Base-by-base conservation (phyloP, 2,113 vertebrate species). In the Accipiter virgatus region DNA sequence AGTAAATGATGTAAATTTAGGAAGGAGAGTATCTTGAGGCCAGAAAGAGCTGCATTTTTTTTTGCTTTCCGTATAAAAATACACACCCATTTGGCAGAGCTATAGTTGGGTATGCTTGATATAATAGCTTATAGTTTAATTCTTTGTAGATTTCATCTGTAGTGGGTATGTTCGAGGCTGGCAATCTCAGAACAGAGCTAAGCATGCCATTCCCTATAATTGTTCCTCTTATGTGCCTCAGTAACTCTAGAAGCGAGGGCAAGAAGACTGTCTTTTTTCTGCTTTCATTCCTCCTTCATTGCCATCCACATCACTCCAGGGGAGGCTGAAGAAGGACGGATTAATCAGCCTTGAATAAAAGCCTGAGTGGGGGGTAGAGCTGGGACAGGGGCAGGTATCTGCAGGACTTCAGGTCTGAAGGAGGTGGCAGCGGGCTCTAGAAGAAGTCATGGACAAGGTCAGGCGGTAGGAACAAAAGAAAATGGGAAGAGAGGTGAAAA, bases 111-210 rank as follows among this genome's bases (percentile, higher is more conserved):
- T 47, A 81, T 84, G 36, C 27, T 75, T 93, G 45, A 31, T 84
- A 52, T 43, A 86, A 90, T 68, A 90, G 20, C 27, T 86, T 71
- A 32, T 42, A 88, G 32, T 90, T 77, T 92, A 80, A 59, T 88
- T 92, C 82, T 92, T 91, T 72, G 48, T 91, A 85, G 73, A 94
- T 87, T 95, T 78, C 48, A 85, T 97, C 73, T 93, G 38, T 50
- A 58, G 22, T 48, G 25, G 66, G 43, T 38, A 66, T 53, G 7
- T 95, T 75, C 58, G 77, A 93, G 66, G 62, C 34, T 85, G 66
- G 62, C 40, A 80, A 65, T 91, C 62, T 93, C 43, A 12, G 31
- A 68, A 38, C 14, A 72, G 61, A 93, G 53, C 61, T 82, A 66
- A 89, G 45, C n/a, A 62, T 72, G 61, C 68, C 10, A 45, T 87